Percentiles rank a stretch among this genome's conserved stretches.
Conservation (phyloP, 2,888 invertebrate species). For the Acleris sparsana region DNA sequence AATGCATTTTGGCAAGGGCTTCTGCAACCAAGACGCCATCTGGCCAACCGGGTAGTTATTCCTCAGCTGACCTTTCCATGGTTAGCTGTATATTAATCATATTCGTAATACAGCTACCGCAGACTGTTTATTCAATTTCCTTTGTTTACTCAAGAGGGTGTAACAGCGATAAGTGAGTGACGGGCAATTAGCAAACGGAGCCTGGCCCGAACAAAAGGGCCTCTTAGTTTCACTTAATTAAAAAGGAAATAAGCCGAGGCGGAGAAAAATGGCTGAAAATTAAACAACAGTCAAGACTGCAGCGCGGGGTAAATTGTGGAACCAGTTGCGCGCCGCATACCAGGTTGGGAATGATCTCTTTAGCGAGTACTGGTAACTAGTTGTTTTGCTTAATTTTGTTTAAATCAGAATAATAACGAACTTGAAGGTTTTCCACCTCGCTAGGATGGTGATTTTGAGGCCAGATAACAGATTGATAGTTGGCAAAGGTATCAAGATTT, state of each 20-base stretch:
- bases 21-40: too few relatives aligned
- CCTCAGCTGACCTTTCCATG: neutral
- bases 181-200: conserved; percentile 68
- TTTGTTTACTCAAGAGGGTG: conserved; percentile 58
- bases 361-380: neutral
- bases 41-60: neutral
- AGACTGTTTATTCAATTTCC: conserved; percentile 41
- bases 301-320: conserved; percentile 21
- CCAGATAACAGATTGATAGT: too few relatives aligned
- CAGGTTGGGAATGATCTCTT: conserved; percentile 3
- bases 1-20: too few relatives aligned
- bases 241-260: conserved; percentile 59
- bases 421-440: too few relatives aligned
- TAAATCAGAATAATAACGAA: too few relatives aligned
- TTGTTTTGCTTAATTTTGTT: neutral
- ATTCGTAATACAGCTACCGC: conserved; percentile 4
- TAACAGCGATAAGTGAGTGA: conserved; percentile 71
- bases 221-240: conserved; percentile 78
- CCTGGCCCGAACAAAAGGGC: conserved; percentile 63
- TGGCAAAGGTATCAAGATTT: too few relatives aligned
- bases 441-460: too few relatives aligned
- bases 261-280: conserved; percentile 58
- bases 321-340: conserved; percentile 14
- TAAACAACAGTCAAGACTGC: conserved; percentile 38
- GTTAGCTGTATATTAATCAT: neutral